Evolutionary conservation across 2,888 invertebrate genomes (phyloP).

Genomic region (Dasypogon diadema): DNA sequence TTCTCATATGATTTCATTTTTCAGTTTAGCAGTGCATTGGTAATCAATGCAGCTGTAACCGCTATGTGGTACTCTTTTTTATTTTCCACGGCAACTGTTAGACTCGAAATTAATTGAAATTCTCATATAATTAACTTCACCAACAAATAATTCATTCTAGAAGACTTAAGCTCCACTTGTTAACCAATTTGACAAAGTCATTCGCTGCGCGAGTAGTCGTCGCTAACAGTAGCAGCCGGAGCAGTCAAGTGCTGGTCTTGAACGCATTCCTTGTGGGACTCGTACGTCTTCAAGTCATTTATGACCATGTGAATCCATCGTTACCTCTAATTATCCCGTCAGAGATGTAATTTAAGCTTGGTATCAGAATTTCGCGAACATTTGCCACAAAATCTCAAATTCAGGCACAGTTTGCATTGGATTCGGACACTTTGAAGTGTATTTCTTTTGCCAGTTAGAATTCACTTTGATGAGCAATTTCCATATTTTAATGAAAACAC

Average conservation of each 20-base stretch:
- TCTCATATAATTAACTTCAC: conserved; percentile 38
- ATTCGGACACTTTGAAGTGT: neutral
- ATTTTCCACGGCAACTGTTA: conserved; percentile 1
- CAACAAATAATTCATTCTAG: conserved; percentile 18
- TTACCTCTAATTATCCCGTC: conserved; percentile 24
- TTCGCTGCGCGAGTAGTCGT: conserved; percentile 1
- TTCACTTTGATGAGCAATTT: neutral
- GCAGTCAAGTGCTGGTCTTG: conserved; percentile 40
- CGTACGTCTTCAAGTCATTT: conserved; percentile 13
- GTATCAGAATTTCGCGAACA: conserved; percentile 10
- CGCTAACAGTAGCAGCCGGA: conserved; percentile 15
- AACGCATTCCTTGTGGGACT: conserved; percentile 35
- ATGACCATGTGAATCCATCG: conserved; percentile 35
- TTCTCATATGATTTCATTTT: no score
- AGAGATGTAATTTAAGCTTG: conserved; percentile 9
- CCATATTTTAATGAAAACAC: conserved; percentile 31
- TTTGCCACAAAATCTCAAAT: conserved; percentile 1
- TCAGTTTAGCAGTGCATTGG: conserved; percentile 4
- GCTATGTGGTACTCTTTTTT: neutral
- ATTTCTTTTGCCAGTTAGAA: neutral
- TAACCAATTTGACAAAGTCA: conserved; percentile 41
- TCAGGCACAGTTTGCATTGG: neutral
- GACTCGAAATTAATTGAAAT: conserved; percentile 27
- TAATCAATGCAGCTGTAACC: neutral
- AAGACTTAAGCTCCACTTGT: conserved; percentile 7